Conservation (phyloP, 2,797 vertebrate genomes). For the Eulemur rubriventer region DNA sequence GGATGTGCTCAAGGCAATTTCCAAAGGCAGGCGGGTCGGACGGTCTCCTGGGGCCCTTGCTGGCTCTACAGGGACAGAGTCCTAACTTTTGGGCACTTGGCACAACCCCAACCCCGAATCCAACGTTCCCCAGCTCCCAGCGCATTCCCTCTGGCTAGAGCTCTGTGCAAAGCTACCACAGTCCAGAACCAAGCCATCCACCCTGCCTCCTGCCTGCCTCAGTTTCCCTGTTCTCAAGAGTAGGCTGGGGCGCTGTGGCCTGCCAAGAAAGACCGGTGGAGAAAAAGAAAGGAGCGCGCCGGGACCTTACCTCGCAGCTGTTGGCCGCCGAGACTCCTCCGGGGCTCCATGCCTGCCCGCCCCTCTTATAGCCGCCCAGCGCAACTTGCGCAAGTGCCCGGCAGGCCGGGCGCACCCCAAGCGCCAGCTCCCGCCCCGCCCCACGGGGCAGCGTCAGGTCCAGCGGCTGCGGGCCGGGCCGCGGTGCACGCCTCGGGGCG, state of each 20-base stretch:
- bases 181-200: neutral
- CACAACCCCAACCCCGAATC: neutral
- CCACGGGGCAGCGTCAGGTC: neutral
- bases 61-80: neutral
- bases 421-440: neutral
- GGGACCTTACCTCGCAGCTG: conserved; percentile 63
- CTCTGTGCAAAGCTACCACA: neutral
- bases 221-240: neutral
- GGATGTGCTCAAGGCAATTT: neutral
- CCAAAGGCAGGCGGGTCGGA: neutral
- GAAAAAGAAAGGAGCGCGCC: neutral
- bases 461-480: neutral
- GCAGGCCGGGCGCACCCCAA: neutral
- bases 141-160: neutral
- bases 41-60: neutral
- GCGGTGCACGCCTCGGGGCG: neutral
- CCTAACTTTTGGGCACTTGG: neutral
- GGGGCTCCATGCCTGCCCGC: conserved; percentile 66
- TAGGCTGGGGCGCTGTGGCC: neutral
- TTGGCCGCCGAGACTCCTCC: neutral
- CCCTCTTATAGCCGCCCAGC: conserved; percentile 70
- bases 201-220: conserved; percentile 5
- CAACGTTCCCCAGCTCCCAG: neutral
- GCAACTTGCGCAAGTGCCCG: conserved; percentile 64
- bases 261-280: neutral